These are phyloP conservation scores for Ectobius pallidus DNA, from an alignment of 2,888 invertebrate genomes.

Conservation along the genomic window DNA sequence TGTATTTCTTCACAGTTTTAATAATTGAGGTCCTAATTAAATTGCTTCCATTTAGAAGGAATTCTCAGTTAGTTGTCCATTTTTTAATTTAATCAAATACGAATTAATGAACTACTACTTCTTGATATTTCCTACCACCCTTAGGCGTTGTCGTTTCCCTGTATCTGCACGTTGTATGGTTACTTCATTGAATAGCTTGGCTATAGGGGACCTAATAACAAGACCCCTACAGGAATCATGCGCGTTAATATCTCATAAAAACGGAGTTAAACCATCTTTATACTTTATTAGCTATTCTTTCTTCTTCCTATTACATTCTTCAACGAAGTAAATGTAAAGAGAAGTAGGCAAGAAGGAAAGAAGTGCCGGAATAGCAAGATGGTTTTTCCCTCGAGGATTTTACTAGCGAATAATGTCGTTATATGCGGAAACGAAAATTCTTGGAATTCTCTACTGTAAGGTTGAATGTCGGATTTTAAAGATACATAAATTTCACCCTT, in stretches of 20 bases:
- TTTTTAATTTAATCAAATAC: too few species aligned
- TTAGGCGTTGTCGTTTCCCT: too few species aligned
- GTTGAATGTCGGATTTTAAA: slow-evolving; percentile 1
- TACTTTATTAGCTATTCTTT: slow-evolving; percentile 22
- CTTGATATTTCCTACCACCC: neutral
- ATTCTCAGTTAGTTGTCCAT: too few species aligned
- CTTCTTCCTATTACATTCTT: slow-evolving; percentile 9
- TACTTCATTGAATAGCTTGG: neutral
- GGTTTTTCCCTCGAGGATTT: slow-evolving; percentile 1
- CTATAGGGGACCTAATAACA: slow-evolving; percentile 14
- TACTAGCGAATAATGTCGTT: slow-evolving; percentile 13
- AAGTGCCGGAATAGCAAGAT: neutral
- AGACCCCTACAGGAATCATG: slow-evolving; percentile 1
- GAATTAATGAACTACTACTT: neutral
- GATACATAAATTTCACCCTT: neutral
- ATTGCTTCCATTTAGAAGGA: too few species aligned
- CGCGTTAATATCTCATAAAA: slow-evolving; percentile 18
- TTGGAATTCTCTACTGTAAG: slow-evolving; percentile 4
- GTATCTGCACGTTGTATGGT: too few species aligned
- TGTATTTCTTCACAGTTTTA: too few species aligned
- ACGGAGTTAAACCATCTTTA: slow-evolving; percentile 9
- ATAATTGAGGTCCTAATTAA: too few species aligned
- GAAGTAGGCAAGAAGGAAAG: neutral
- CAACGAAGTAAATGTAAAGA: neutral
- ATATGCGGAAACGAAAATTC: slow-evolving; percentile 14